Percentiles rank a stretch among this genome's conserved stretches.
phyloP scores from a whole-genome alignment of 2,797 vertebrate species.

The Cynodonichthys magdalenae region DNA sequence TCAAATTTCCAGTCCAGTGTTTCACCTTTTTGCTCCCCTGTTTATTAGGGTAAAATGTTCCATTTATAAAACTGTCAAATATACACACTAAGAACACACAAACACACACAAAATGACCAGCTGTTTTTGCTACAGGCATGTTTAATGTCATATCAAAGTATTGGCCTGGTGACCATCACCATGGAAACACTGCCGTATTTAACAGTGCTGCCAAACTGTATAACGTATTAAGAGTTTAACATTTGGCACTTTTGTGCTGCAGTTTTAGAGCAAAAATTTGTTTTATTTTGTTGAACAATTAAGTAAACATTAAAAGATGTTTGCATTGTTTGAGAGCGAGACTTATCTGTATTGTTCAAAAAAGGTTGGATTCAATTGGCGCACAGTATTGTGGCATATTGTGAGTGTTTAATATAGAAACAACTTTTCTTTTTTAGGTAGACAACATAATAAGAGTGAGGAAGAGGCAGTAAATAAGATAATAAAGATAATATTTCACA shows the following conservation, averaged over 20 bases:
- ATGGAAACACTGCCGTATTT: conserved; percentile 40
- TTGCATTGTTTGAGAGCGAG: background rate
- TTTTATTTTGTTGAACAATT: background rate
- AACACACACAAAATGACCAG: background rate
- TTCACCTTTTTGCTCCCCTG: conserved; percentile 4
- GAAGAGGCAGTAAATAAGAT: no score
- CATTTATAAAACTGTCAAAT: conserved; percentile 43
- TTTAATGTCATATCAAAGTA: conserved; percentile 40
- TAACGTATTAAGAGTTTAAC: background rate
- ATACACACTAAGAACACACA: conserved; percentile 3
- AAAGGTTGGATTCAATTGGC: background rate
- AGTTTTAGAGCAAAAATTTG: background rate
- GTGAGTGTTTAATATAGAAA: background rate
- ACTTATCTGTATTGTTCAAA: background rate
- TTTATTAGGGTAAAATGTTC: conserved; percentile 34
- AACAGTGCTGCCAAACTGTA: conserved; percentile 11
- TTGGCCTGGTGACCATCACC: conserved; percentile 27
- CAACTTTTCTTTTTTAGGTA: background rate
- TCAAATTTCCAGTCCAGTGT: conserved; percentile 2
- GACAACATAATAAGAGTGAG: background rate
- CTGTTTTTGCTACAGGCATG: conserved; percentile 27
- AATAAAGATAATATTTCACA: background rate
- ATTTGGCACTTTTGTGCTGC: background rate
- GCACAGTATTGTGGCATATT: background rate
- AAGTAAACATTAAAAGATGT: background rate